Evolutionary conservation across 2,113 vertebrate species (phyloP).

Genomic region (Paratilapia polleni): DNA sequence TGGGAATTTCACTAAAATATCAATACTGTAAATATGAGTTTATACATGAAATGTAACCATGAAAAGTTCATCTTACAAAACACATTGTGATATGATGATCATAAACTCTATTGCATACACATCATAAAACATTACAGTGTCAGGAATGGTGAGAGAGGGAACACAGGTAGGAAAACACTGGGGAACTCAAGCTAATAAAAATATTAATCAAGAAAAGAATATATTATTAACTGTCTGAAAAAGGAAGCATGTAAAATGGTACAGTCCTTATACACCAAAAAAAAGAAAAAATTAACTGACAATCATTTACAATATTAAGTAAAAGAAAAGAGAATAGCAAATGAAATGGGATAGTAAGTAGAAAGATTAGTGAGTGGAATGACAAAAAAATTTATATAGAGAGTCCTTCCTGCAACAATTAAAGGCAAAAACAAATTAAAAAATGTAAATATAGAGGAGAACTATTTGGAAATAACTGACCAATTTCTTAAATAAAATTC

Average conservation of each 20-base stretch:
- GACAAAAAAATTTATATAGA: background rate
- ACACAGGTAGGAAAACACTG: too few species aligned
- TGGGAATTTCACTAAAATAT: background rate
- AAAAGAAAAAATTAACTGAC: too few species aligned
- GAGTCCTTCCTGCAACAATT: background rate
- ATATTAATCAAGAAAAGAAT: too few species aligned
- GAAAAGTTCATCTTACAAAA: background rate
- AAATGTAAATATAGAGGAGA: background rate
- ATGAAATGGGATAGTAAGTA: background rate
- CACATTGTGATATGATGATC: conserved; percentile 12
- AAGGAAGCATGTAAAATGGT: too few species aligned
- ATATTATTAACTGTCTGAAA: too few species aligned
- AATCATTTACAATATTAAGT: too few species aligned
- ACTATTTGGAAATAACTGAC: background rate
- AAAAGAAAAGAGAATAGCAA: background rate
- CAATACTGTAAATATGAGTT: background rate
- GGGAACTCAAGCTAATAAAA: too few species aligned
- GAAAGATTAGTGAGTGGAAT: background rate
- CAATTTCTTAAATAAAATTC: background rate
- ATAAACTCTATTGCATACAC: too few species aligned
- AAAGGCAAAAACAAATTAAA: background rate
- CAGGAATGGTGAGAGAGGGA: too few species aligned
- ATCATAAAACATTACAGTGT: too few species aligned
- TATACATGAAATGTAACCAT: background rate
- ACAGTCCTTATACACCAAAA: too few species aligned